phyloP scores from a whole-genome alignment of 2,113 vertebrate genomes.

The Myotis lucifugus region DNA sequence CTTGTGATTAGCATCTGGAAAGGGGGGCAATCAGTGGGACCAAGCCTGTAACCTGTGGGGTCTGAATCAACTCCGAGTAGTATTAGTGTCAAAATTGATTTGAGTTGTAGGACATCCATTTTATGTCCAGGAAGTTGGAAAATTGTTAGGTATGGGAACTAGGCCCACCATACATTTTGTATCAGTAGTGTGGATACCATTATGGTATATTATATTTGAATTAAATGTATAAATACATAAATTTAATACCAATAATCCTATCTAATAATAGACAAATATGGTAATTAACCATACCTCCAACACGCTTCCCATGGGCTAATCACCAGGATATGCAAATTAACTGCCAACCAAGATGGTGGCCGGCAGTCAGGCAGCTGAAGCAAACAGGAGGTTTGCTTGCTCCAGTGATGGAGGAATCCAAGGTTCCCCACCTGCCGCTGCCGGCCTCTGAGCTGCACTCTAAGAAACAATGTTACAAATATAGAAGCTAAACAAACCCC shows the following conservation, averaged over 20 bases:
- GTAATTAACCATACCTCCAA: no score
- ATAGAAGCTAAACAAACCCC: no score
- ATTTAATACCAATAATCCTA: background rate
- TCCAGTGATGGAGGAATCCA: no score
- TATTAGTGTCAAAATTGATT: background rate
- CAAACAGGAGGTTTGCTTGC: no score
- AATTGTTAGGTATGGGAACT: background rate
- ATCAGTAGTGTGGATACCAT: background rate
- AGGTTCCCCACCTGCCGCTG: no score
- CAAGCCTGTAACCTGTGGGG: background rate
- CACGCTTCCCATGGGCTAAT: no score
- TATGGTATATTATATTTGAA: background rate
- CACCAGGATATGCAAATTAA: no score
- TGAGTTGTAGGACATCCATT: background rate
- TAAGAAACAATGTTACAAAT: no score
- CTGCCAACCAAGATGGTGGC: no score
- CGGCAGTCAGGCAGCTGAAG: no score
- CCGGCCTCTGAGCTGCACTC: no score
- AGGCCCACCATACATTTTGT: background rate
- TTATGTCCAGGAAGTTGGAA: background rate
- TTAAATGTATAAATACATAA: background rate
- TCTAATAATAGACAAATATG: no score
- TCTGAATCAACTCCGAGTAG: background rate
- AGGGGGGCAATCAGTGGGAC: background rate
- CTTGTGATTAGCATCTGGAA: background rate